These are phyloP conservation scores for Chaetoderma sp. DNA, from an alignment of 2,888 invertebrate species.

Conservation along the genomic window DNA sequence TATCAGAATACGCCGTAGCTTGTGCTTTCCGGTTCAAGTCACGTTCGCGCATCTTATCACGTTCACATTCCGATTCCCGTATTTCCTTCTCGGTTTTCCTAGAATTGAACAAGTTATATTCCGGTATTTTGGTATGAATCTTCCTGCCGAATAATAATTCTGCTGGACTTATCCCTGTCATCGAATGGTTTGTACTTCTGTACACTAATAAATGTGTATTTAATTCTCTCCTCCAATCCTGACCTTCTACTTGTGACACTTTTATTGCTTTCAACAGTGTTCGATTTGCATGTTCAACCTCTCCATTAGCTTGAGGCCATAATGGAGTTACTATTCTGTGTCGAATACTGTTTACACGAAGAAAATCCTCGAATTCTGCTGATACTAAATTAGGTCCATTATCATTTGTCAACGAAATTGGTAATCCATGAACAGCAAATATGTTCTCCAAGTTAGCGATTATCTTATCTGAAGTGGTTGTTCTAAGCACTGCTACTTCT, in stretches of 20 bases:
- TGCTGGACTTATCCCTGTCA: slow-evolving; percentile 28
- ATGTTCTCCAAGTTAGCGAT: too few relatives aligned
- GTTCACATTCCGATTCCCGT: not conserved
- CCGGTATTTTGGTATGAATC: slow-evolving; percentile 25
- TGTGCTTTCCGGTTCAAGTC: slow-evolving; percentile 14
- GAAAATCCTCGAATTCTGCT: slow-evolving; percentile 15
- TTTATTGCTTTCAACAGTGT: slow-evolving; percentile 23
- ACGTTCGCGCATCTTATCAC: slow-evolving; percentile 10
- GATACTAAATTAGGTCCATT: slow-evolving; percentile 29
- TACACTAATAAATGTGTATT: slow-evolving; percentile 19
- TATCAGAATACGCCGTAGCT: slow-evolving; percentile 15
- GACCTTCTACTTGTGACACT: slow-evolving; percentile 19
- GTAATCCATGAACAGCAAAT: slow-evolving; percentile 19
- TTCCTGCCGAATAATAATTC: slow-evolving; percentile 25
- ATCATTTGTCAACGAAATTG: slow-evolving; percentile 16
- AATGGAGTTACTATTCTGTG: slow-evolving; percentile 29
- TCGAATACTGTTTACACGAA: slow-evolving; percentile 16
- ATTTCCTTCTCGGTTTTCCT: not conserved
- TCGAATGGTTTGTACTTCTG: slow-evolving; percentile 23
- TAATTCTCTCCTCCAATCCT: slow-evolving; percentile 20
- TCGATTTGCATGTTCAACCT: slow-evolving; percentile 27
- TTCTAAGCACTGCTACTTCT: slow-evolving; percentile 17
- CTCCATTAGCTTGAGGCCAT: slow-evolving; percentile 26
- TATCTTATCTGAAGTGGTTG: too few relatives aligned
- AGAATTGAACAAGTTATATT: not conserved